These are phyloP conservation scores for Hipparchia semele DNA, from an alignment of 2,888 invertebrate genomes.

Conservation along the genomic window DNA sequence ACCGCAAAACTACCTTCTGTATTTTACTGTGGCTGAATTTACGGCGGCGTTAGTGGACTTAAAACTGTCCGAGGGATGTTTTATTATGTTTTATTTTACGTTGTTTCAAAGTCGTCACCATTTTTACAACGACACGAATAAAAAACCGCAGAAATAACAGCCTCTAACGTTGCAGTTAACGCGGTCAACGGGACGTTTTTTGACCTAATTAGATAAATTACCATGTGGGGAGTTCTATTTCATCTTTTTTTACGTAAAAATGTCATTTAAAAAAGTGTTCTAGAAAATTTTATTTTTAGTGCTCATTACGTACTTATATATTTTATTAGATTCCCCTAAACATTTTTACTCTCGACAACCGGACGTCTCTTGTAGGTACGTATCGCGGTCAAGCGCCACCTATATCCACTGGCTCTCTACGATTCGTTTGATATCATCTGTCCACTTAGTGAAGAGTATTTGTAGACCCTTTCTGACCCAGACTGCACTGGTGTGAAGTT, in stretches of 20 bases:
- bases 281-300: background rate
- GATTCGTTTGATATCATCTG: too few relatives aligned
- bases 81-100: constrained; percentile 35
- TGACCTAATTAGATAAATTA: constrained; percentile 10
- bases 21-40: constrained; percentile 30
- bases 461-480: too few relatives aligned
- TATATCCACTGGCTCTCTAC: too few relatives aligned
- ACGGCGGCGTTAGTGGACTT: constrained; percentile 38
- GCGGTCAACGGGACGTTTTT: constrained; percentile 2
- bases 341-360: too few relatives aligned
- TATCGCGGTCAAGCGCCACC: too few relatives aligned
- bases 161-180: background rate
- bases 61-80: constrained; percentile 30
- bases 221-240: background rate
- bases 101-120: constrained; percentile 35
- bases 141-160: constrained; percentile 21
- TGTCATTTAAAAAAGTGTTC: background rate
- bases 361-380: too few relatives aligned
- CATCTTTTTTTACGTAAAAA: background rate
- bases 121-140: constrained; percentile 23
- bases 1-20: constrained; percentile 31
- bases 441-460: too few relatives aligned
- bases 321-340: too few relatives aligned
- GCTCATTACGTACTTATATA: too few relatives aligned
- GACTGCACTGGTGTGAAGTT: too few relatives aligned